phyloP scores from a whole-genome alignment of 2,888 invertebrate species.

The Eustalomyia histrio region DNA sequence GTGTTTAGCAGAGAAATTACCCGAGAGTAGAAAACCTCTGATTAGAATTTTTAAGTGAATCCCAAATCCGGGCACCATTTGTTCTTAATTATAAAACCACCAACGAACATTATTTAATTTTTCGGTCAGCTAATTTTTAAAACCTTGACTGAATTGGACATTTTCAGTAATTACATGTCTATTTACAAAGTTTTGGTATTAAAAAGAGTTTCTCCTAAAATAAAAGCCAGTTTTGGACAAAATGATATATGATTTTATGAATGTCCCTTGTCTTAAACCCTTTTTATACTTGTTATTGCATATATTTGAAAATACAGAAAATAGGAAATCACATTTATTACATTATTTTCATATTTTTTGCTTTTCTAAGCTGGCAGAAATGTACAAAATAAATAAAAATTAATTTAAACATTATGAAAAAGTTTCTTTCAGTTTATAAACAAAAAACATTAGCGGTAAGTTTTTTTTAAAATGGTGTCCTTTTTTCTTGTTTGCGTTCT shows the following conservation, averaged over 20 bases:
- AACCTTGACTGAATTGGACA: too few species aligned
- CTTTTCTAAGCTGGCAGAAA: not conserved
- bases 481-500: not conserved
- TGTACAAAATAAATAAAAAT: constrained; percentile 3
- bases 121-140: too few species aligned
- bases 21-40: too few species aligned
- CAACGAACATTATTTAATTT: too few species aligned
- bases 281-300: not conserved
- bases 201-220: too few species aligned
- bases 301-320: not conserved
- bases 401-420: constrained; percentile 12
- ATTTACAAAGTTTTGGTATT: too few species aligned
- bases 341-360: constrained; percentile 2
- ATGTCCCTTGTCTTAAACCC: not conserved
- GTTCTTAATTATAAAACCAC: too few species aligned
- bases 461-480: not conserved
- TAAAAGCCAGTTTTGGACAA: not conserved
- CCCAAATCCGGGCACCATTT: too few species aligned
- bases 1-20: too few species aligned
- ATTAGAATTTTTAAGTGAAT: too few species aligned
- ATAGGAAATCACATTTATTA: constrained; percentile 14
- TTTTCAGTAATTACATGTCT: too few species aligned
- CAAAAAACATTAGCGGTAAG: not conserved
- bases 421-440: not conserved
- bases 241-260: not conserved